A percentile compares a stretch with the other conserved stretches of the same genome.
These are phyloP conservation scores for Cantharis flavilabris DNA, from an alignment of 2,888 invertebrate species.

Conservation along the genomic window DNA sequence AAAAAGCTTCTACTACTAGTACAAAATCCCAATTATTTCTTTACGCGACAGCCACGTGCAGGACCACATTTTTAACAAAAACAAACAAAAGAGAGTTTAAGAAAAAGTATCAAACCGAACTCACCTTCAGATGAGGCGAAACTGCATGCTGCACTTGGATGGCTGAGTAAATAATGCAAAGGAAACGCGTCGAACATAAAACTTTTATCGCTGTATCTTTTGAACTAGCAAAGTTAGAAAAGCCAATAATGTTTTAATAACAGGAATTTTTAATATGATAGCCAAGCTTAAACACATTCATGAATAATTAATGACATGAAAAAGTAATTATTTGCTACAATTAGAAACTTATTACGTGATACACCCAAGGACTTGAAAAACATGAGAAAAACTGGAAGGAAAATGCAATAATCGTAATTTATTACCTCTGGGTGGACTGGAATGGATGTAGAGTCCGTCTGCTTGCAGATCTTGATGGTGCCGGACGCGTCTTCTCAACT, in stretches of 20 bases:
- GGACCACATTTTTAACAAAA: background rate
- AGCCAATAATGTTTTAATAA: background rate
- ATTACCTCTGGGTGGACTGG: slow-evolving; percentile 68
- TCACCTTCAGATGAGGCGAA: background rate
- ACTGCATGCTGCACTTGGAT: background rate
- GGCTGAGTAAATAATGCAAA: background rate
- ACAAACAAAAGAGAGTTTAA: background rate
- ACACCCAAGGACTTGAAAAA: background rate
- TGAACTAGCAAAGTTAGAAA: background rate
- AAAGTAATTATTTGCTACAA: slow-evolving; percentile 1
- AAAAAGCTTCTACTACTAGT: background rate
- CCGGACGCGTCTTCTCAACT: slow-evolving; percentile 33
- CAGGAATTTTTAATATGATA: slow-evolving; percentile 1
- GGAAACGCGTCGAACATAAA: background rate
- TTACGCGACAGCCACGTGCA: background rate
- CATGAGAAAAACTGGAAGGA: background rate
- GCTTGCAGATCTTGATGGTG: slow-evolving; percentile 34
- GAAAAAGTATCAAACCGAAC: background rate
- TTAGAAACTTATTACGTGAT: background rate
- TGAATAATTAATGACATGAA: slow-evolving; percentile 4
- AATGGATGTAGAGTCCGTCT: slow-evolving; percentile 66
- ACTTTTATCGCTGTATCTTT: background rate
- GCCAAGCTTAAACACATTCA: slow-evolving; percentile 1
- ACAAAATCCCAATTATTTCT: background rate
- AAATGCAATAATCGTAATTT: background rate